A percentile compares a stretch with the other conserved stretches of the same genome.
phyloP scores from a whole-genome alignment of 2,797 vertebrate species.

The Poecilia gillii region DNA sequence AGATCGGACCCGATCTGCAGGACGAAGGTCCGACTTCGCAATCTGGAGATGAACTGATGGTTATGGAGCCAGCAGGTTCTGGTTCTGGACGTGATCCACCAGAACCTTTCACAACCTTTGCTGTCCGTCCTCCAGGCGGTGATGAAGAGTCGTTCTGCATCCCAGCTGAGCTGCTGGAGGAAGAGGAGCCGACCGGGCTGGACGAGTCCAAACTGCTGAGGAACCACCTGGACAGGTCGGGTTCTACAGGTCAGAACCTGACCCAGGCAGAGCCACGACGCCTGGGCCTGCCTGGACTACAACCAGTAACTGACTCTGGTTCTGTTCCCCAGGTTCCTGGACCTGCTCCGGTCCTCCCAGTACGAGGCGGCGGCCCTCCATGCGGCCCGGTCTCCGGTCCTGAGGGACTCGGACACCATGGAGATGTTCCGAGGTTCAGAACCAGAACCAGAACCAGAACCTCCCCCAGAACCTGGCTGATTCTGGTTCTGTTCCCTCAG shows the following conservation, averaged over 20 bases:
- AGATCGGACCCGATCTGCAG: not conserved
- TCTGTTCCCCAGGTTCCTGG: constrained; percentile 72
- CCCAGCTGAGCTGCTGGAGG: constrained; percentile 56
- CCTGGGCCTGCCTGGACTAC: too few relatives aligned
- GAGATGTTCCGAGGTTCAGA: constrained; percentile 58
- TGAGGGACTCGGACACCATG: constrained; percentile 79
- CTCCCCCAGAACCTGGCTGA: not conserved
- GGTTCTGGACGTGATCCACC: not conserved
- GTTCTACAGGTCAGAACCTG: constrained; percentile 15
- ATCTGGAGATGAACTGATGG: not conserved
- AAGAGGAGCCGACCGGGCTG: constrained; percentile 68
- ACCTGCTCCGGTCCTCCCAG: constrained; percentile 76
- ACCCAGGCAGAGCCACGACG: too few relatives aligned
- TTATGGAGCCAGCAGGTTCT: not conserved
- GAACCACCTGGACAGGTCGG: constrained; percentile 52
- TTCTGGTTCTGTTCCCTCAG: constrained; percentile 17
- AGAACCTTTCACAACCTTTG: too few relatives aligned
- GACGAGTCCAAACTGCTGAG: constrained; percentile 67
- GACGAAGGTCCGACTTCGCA: not conserved
- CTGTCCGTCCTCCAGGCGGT: constrained; percentile 15
- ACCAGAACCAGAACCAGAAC: not conserved
- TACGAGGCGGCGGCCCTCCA: constrained; percentile 80
- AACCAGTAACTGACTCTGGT: too few relatives aligned
- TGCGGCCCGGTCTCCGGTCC: constrained; percentile 80
- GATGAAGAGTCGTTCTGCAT: constrained; percentile 12